A percentile compares a stretch with the other conserved stretches of the same genome.
These are phyloP conservation scores for Lampris incognitus DNA, from an alignment of 2,113 vertebrate genomes.

Conservation along the genomic window DNA sequence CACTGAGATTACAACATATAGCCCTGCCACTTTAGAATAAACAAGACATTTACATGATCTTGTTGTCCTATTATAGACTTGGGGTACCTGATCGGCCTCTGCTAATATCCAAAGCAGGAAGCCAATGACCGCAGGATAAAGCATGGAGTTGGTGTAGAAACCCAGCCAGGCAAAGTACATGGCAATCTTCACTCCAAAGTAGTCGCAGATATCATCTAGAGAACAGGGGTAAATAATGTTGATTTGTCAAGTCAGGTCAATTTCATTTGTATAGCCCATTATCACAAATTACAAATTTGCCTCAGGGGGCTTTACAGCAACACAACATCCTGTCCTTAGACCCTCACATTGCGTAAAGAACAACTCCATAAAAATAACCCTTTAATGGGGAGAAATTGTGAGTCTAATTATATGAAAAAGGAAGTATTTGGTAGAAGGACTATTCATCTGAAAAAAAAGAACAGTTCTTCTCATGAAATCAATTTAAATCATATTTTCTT, in stretches of 20 bases:
- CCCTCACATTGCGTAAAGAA: too few species aligned
- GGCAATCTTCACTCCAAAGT: conserved; percentile 96
- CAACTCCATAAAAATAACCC: too few species aligned
- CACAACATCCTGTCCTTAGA: too few species aligned
- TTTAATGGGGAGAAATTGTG: too few species aligned
- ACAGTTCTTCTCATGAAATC: too few species aligned
- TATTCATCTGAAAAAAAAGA: too few species aligned
- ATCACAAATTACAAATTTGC: too few species aligned
- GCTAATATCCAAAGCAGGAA: conserved; percentile 96
- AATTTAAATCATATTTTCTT: background rate
- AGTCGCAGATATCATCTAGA: conserved; percentile 95
- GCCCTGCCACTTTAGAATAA: too few species aligned
- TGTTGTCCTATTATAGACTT: background rate
- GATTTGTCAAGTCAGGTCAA: background rate
- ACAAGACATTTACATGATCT: background rate
- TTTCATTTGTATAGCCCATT: too few species aligned
- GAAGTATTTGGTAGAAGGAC: too few species aligned
- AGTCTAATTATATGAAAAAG: too few species aligned
- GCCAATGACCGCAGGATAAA: conserved; percentile 94
- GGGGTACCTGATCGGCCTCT: conserved; percentile 90
- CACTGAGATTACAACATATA: background rate
- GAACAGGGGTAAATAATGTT: background rate
- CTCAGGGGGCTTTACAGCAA: too few species aligned
- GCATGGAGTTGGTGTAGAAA: conserved; percentile 97
- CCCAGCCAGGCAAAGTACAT: conserved; percentile 99